Base-by-base conservation (phyloP, 2,888 invertebrate species). In the Tanypteryx hageni region DNA sequence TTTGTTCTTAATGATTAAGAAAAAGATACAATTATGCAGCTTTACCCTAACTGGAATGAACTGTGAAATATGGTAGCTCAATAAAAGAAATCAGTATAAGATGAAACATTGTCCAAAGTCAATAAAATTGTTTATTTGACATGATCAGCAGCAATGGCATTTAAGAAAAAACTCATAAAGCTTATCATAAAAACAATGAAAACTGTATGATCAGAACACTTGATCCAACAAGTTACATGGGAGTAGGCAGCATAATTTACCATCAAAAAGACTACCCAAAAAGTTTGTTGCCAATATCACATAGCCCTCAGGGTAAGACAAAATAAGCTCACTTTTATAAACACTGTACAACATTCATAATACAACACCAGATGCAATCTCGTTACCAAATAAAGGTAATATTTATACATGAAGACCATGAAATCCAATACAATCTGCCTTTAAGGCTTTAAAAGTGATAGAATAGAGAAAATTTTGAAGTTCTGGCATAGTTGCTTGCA, bases 251-350 rank as follows among this genome's bases (percentile, higher is more conserved):
- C 64, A 89, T 44, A 64, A n/a, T 89, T 44, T 89, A 18, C 56
- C 83, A 44, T 44, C 64, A 31, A 64, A 64, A 58, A 16, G 61
- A 31, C 27, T 89, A 31, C 89, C 31, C 89, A 68, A 64, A 61
- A n/a, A 57, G 44, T 27, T 61, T 27, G 61, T 86, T 61, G 86
- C 64, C 89, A 64, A 64, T 89, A 89, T 89, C 89, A 89, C 89
- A 89, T 89, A 68, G 89, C 68, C 44, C 64, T 89, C 64, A 18
- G 86, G 68, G 44, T 64, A 64, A 89, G 89, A 89, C 64, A 89
- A 89, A 89, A 89, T 89, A 89, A 89, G 89, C 89, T 89, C 89
- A 89, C 89, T 89, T 89, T 68, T 64, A 89, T 89, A n/a, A 89
- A 89, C 89, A 89, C 61, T 89, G 64, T 89, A 89, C 89, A 89